Percentiles rank a stretch among this genome's conserved stretches.
These are phyloP conservation scores for Ispidina picta DNA, from an alignment of 2,797 vertebrate species.

Conservation along the genomic window DNA sequence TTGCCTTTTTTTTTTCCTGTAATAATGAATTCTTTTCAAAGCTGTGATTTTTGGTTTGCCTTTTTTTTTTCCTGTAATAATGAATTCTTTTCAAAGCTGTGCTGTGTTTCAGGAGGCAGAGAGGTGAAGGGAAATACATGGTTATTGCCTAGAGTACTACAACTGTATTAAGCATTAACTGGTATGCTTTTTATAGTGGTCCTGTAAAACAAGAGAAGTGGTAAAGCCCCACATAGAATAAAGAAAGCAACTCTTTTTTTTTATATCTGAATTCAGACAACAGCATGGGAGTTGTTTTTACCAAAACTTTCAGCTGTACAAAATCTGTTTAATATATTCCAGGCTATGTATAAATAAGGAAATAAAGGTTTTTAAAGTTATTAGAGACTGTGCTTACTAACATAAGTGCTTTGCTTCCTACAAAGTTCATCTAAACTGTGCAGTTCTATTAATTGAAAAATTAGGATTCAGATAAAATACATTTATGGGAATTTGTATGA, in stretches of 20 bases:
- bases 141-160: neutral
- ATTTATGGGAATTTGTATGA: neutral
- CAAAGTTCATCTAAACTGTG: neutral
- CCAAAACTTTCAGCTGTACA: neutral
- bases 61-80: neutral
- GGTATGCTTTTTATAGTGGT: neutral
- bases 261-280: neutral
- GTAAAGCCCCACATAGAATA: neutral
- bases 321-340: neutral
- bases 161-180: neutral
- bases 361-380: neutral
- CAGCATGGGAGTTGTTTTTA: rapidly evolving
- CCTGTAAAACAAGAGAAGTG: neutral
- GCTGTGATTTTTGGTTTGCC: no score
- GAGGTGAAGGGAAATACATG: neutral
- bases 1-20: neutral
- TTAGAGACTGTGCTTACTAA: neutral
- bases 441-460: neutral
- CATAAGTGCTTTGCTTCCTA: neutral
- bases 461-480: neutral
- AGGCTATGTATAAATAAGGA: neutral
- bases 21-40: neutral
- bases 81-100: neutral
- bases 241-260: neutral
- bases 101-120: neutral